Conservation (phyloP, 2,113 vertebrate species). For the Zosterops japonicus region DNA sequence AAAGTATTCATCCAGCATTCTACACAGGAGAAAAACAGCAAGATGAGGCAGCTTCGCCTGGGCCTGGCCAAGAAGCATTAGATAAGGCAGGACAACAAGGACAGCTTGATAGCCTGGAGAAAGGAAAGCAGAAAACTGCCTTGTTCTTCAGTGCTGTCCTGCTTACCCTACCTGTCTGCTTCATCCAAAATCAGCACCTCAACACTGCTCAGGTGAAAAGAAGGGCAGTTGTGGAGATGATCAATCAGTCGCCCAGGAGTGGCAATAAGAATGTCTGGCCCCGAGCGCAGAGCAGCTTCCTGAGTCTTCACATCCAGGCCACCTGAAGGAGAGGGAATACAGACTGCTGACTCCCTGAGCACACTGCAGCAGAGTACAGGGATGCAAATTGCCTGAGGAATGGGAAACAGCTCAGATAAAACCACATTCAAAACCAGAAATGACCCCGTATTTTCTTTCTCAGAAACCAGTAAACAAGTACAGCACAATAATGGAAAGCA, state of each 20-base stretch:
- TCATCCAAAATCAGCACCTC: slow-evolving; percentile 97
- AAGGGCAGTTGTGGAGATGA: slow-evolving; percentile 96
- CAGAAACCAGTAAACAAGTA: neutral
- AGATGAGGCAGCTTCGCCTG: neutral
- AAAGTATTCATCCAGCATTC: slow-evolving; percentile 98
- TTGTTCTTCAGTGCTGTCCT: neutral
- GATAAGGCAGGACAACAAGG: neutral
- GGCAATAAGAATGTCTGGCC: slow-evolving; percentile 93
- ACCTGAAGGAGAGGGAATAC: slow-evolving; percentile 68
- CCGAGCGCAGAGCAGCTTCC: slow-evolving; percentile 87
- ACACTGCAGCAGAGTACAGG: neutral
- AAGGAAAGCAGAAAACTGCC: neutral
- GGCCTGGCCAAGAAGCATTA: neutral
- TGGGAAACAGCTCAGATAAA: neutral
- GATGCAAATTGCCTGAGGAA: neutral
- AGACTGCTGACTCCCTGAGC: neutral
- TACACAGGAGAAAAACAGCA: slow-evolving; percentile 19
- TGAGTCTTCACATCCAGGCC: slow-evolving; percentile 95
- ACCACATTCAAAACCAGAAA: neutral
- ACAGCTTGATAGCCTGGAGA: neutral
- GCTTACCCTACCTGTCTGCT: slow-evolving; percentile 84
- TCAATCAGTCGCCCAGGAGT: slow-evolving; percentile 95
- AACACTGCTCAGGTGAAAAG: slow-evolving; percentile 89
- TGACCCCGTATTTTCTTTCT: neutral
- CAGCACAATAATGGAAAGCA: neutral